Percentiles rank a stretch among this genome's conserved stretches.
Conservation (phyloP, 2,113 vertebrate genomes). For the Willisornis vidua region DNA sequence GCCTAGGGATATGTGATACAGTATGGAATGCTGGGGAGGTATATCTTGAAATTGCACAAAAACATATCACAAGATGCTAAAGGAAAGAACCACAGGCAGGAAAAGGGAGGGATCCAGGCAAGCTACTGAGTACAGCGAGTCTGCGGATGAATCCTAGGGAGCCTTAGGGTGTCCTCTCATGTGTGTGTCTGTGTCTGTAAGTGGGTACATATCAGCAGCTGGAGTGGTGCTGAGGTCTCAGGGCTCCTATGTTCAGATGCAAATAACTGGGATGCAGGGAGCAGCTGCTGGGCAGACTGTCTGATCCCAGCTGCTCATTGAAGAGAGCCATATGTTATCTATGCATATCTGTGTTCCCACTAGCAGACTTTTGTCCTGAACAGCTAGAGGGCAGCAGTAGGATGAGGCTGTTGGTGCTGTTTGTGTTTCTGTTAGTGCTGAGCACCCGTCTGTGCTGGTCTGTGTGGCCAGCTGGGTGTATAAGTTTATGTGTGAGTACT, state of each 20-base stretch:
- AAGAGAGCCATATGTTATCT: not conserved
- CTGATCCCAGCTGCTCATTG: not conserved
- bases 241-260: not conserved
- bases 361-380: not conserved
- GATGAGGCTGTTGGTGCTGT: not conserved
- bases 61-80: not conserved
- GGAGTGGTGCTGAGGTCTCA: not conserved
- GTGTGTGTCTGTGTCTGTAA: not conserved
- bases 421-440: not conserved
- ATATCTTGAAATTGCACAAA: not conserved
- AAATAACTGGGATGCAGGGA: not conserved
- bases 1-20: not conserved
- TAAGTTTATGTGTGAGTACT: not conserved
- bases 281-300: not conserved
- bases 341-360: not conserved
- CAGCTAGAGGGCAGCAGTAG: not conserved
- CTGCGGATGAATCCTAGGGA: not conserved
- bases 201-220: not conserved
- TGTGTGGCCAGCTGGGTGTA: not conserved
- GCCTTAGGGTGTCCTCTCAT: not conserved
- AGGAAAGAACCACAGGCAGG: not conserved
- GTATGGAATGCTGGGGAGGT: not conserved
- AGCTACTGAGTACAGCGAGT: not conserved
- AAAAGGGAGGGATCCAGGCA: not conserved
- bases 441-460: not conserved